A percentile compares a stretch with the other conserved stretches of the same genome.
Evolutionary conservation across 2,888 invertebrate species (phyloP).

Genomic region (Cataglyphis albicans): DNA sequence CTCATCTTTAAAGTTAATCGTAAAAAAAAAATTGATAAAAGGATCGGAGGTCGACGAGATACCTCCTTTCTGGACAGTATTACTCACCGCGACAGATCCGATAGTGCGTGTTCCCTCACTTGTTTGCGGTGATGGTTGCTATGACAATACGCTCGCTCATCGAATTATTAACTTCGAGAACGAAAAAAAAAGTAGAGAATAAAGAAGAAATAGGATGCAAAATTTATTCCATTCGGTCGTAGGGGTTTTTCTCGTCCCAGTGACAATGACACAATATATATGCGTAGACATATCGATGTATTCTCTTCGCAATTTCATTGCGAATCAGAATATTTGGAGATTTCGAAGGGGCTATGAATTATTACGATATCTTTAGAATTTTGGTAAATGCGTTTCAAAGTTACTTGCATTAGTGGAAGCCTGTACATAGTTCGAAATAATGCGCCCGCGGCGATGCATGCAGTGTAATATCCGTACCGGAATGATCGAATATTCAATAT

Average conservation of each 20-base stretch:
- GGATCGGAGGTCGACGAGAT: background rate
- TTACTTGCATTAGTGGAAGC: constrained; percentile 47
- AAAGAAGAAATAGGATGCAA: background rate
- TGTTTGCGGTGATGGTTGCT: constrained; percentile 59
- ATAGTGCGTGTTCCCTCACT: constrained; percentile 46
- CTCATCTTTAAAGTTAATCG: constrained; percentile 53
- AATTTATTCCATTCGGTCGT: background rate
- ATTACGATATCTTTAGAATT: constrained; percentile 24
- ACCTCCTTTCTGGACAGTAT: background rate
- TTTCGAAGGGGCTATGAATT: background rate
- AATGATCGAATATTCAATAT: constrained; percentile 70
- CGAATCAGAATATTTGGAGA: background rate
- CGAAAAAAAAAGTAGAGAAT: background rate
- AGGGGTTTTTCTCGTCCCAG: background rate
- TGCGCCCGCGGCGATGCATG: constrained; percentile 66
- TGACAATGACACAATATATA: background rate
- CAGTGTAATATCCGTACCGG: constrained; percentile 72
- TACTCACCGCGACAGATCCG: background rate
- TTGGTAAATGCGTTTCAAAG: constrained; percentile 35
- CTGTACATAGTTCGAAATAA: constrained; percentile 67
- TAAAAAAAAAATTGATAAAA: background rate
- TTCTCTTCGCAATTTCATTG: background rate
- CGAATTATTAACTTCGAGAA: constrained; percentile 60
- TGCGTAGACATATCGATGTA: background rate
- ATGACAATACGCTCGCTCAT: constrained; percentile 67